phyloP scores from a whole-genome alignment of 2,888 invertebrate species.

The Macrosoma leucophasiata region DNA sequence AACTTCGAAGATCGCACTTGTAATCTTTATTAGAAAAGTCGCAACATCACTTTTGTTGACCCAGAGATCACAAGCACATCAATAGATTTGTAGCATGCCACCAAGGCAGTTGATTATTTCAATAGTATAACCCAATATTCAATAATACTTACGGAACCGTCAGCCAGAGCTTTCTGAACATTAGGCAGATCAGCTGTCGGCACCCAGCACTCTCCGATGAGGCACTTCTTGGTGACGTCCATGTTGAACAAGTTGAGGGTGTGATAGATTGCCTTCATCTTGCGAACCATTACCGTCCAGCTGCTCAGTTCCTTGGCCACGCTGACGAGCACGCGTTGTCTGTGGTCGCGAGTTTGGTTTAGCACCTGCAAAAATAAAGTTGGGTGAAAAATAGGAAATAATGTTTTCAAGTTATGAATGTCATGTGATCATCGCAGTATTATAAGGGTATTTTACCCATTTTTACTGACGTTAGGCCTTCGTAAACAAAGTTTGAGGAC shows the following conservation, averaged over 20 bases:
- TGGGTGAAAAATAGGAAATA: too few relatives aligned
- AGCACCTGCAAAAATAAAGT: slow-evolving; percentile 78
- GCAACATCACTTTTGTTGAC: too few relatives aligned
- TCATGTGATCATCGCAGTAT: too few relatives aligned
- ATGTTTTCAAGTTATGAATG: too few relatives aligned
- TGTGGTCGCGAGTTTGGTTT: slow-evolving; percentile 94
- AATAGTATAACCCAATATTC: background rate
- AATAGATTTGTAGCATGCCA: too few relatives aligned
- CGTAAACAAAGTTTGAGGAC: too few relatives aligned
- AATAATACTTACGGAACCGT: slow-evolving; percentile 82
- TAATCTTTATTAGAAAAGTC: too few relatives aligned
- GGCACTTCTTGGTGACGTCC: slow-evolving; percentile 90
- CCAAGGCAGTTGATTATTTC: background rate
- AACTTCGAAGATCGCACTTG: too few relatives aligned
- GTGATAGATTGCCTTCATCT: slow-evolving; percentile 95
- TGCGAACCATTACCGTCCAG: slow-evolving; percentile 93
- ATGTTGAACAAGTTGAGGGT: slow-evolving; percentile 91
- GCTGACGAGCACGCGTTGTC: slow-evolving; percentile 89
- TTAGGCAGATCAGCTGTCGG: slow-evolving; percentile 82
- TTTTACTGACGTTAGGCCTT: too few relatives aligned
- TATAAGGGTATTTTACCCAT: too few relatives aligned
- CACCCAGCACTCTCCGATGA: slow-evolving; percentile 91
- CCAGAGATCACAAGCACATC: too few relatives aligned
- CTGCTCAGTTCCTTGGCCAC: slow-evolving; percentile 92
- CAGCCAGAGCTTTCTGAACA: slow-evolving; percentile 85